Evolutionary conservation across 2,797 vertebrate genomes (phyloP).

Genomic region (Pogoniulus pusillus): DNA sequence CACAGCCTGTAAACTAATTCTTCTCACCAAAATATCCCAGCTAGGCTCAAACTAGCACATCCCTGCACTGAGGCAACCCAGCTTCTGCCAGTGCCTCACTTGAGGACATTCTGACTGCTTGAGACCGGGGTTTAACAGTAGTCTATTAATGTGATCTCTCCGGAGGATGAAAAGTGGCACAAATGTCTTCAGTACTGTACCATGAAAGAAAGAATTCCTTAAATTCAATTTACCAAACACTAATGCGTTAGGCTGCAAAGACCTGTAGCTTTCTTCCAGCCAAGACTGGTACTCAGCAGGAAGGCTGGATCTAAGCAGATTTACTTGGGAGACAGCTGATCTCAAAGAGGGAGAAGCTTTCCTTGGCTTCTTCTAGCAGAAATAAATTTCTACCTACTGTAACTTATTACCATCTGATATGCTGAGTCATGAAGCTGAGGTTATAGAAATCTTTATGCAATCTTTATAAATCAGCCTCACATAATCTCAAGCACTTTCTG

Average conservation of each 20-base stretch:
- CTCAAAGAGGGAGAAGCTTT: background rate
- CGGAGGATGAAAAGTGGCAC: background rate
- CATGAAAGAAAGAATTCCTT: background rate
- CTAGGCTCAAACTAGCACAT: no score
- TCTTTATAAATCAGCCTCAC: conserved; percentile 69
- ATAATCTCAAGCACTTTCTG: conserved; percentile 52
- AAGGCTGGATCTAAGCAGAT: background rate
- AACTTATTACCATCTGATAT: conserved; percentile 65
- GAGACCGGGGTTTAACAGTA: accelerated
- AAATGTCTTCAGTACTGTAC: background rate
- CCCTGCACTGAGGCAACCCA: accelerated
- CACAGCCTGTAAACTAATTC: no score
- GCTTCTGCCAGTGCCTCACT: background rate
- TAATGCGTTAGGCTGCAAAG: background rate
- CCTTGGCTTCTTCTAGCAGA: conserved; percentile 50
- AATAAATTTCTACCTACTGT: conserved; percentile 69
- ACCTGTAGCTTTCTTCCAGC: background rate
- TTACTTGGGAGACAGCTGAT: conserved; percentile 6
- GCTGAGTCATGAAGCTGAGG: conserved; percentile 67
- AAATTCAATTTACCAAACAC: background rate
- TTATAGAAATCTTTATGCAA: conserved; percentile 71
- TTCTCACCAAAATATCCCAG: no score
- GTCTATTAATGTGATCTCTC: background rate
- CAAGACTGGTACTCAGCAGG: accelerated
- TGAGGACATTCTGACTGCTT: background rate